A percentile compares a stretch with the other conserved stretches of the same genome.
Conservation (phyloP, 2,797 vertebrate genomes). For the Loris lydekkerianus region DNA sequence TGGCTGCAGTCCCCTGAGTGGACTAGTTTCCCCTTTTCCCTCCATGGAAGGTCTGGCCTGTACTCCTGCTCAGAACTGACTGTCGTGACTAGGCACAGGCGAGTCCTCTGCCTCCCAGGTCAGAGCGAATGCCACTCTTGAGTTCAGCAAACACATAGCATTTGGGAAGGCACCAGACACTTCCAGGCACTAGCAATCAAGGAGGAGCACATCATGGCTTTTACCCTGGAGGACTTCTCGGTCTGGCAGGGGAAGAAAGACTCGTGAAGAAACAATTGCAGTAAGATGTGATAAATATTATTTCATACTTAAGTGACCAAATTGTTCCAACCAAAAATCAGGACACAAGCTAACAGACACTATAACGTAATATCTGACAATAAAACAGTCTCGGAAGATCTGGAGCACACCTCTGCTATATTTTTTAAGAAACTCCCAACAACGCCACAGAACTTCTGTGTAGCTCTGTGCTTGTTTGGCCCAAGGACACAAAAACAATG, state of each 20-base stretch:
- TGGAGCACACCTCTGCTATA: not conserved
- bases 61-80: not conserved
- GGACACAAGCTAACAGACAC: not conserved
- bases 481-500: slow-evolving; percentile 53
- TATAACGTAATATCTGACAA: not conserved
- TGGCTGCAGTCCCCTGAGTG: not conserved
- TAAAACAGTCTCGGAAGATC: not conserved
- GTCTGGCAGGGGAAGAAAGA: not conserved
- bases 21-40: not conserved
- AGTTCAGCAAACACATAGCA: not conserved
- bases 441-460: slow-evolving; percentile 40
- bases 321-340: slow-evolving; percentile 45
- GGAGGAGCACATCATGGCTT: not conserved
- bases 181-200: not conserved
- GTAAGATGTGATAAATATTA: not conserved
- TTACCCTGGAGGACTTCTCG: not conserved
- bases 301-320: slow-evolving; percentile 12
- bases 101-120: not conserved
- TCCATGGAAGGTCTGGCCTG: not conserved
- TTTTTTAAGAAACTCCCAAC: slow-evolving; percentile 42
- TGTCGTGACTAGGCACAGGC: not conserved
- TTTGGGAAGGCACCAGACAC: not conserved
- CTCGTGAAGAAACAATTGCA: slow-evolving; percentile 37
- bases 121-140: not conserved
- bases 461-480: slow-evolving; percentile 47